Conservation (phyloP, 2,888 invertebrate species). For the Junonia oenone region DNA sequence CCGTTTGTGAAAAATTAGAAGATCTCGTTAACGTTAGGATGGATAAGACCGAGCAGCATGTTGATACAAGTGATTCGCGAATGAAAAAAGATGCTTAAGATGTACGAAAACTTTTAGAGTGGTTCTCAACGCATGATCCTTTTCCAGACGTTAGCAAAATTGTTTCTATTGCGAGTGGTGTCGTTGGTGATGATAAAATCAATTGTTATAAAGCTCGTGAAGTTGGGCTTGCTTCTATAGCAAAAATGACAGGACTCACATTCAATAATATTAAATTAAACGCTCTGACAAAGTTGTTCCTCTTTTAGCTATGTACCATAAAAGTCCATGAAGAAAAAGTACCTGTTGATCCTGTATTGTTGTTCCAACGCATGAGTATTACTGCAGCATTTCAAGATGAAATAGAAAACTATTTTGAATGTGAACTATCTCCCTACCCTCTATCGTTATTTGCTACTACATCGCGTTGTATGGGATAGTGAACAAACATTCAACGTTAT, state of each 20-base stretch:
- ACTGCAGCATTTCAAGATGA: conserved; percentile 30
- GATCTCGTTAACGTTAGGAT: conserved; percentile 39
- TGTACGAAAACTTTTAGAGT: conserved; percentile 38
- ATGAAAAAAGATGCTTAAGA: conserved; percentile 23
- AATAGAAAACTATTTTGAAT: conserved; percentile 33
- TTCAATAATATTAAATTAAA: background rate
- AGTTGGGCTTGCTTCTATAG: conserved; percentile 37
- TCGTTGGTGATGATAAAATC: conserved; percentile 33
- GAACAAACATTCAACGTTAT: conserved; percentile 32
- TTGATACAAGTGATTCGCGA: conserved; percentile 46
- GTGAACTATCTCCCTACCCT: conserved; percentile 36
- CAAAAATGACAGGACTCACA: conserved; percentile 32
- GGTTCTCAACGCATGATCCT: conserved; percentile 41
- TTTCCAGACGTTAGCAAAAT: conserved; percentile 32
- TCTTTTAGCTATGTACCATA: conserved; percentile 38
- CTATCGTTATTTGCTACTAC: conserved; percentile 33
- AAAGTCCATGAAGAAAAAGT: conserved; percentile 42
- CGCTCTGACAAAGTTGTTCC: conserved; percentile 20
- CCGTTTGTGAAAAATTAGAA: conserved; percentile 33
- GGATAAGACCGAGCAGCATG: conserved; percentile 46
- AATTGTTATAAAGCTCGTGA: conserved; percentile 35
- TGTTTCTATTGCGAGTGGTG: conserved; percentile 31
- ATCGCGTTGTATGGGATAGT: conserved; percentile 33
- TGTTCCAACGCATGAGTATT: conserved; percentile 24
- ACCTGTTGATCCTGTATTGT: conserved; percentile 37